These are phyloP conservation scores for Nezara viridula DNA, from an alignment of 2,888 invertebrate genomes.

Conservation along the genomic window DNA sequence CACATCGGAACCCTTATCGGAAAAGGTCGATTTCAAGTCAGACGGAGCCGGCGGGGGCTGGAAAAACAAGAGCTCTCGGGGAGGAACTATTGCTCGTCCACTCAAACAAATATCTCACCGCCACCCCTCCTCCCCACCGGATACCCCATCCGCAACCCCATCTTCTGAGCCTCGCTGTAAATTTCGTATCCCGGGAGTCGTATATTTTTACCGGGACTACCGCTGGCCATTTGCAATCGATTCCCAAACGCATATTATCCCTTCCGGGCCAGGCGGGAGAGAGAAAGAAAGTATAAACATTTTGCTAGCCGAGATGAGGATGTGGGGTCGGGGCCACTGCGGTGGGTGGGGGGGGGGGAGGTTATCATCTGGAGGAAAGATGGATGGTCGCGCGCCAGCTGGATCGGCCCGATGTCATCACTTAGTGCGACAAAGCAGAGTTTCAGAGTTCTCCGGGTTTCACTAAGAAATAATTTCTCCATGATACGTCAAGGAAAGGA, in stretches of 20 bases:
- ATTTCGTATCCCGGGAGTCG: slow-evolving; percentile 11
- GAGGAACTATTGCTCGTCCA: slow-evolving; percentile 12
- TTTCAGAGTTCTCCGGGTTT: background rate
- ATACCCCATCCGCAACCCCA: slow-evolving; percentile 32
- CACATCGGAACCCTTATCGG: background rate
- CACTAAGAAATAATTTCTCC: too few relatives aligned
- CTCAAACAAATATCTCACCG: slow-evolving; percentile 20
- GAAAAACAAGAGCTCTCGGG: background rate
- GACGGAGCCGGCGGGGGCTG: background rate
- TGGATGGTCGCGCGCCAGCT: background rate
- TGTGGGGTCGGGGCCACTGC: background rate
- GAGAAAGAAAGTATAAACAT: background rate
- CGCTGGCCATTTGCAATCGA: slow-evolving; percentile 14
- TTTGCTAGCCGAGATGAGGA: background rate
- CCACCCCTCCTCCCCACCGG: background rate
- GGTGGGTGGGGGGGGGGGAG: too few relatives aligned
- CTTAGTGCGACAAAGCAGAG: background rate
- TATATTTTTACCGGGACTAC: slow-evolving; percentile 42
- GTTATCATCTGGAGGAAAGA: background rate
- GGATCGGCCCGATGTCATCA: background rate
- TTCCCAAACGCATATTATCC: slow-evolving; percentile 24
- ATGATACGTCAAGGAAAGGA: too few relatives aligned
- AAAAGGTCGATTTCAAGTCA: slow-evolving; percentile 11
- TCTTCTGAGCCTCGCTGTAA: slow-evolving; percentile 21
- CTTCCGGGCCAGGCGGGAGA: too few relatives aligned